Base-by-base conservation (phyloP, 2,113 vertebrate species). In the Mola mola region DNA sequence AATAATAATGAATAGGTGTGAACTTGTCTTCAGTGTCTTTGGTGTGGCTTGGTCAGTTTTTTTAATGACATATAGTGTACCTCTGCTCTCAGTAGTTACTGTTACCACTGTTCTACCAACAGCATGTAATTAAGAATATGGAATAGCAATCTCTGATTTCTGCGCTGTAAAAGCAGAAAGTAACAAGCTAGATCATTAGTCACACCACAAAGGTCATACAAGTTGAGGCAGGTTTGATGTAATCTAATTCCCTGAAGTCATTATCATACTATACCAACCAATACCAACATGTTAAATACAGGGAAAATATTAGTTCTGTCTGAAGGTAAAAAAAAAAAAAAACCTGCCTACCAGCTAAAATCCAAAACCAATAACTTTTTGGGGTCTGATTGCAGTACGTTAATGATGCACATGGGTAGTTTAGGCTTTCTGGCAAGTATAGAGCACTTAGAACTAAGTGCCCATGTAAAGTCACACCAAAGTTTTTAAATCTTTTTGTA, bases 1-100 rank as follows among this genome's bases (percentile, higher is more conserved):
- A 90, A 89, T 90, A 78, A 49, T 61, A 84, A 87, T 80, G 70
- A 22, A 15, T 17, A 22, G 19, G 57, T 43, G 37, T 65, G 17
- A 65, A 70, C 68, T 65, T 70, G 15, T 55, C 55, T 61, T 47
- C 5, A 41, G 49, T 70, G 56, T 60, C 44, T 70, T 62, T 71
- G 28, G 15, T 50, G 42, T 12, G 26, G 31, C 60, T 34, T 28
- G 20, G 24, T 55, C 13, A 24, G 22, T 43, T 26, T 24, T 37
- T 44, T 7, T 9, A 43, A 8, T 26, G 13, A 4, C 51, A n/a
- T 63, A 1, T 3, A 40, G 29, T 43, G 4, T 34, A 37, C 56
- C 2, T 33, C 47, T 38, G 13, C 17, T 38, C n/a, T 37, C 10
- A 20, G 12, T 19, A 12, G 8, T 15, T 36, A 4, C 44, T 15